Evolutionary conservation across 2,888 invertebrate species (phyloP).

Genomic region (Taphrorychus bicolor): DNA sequence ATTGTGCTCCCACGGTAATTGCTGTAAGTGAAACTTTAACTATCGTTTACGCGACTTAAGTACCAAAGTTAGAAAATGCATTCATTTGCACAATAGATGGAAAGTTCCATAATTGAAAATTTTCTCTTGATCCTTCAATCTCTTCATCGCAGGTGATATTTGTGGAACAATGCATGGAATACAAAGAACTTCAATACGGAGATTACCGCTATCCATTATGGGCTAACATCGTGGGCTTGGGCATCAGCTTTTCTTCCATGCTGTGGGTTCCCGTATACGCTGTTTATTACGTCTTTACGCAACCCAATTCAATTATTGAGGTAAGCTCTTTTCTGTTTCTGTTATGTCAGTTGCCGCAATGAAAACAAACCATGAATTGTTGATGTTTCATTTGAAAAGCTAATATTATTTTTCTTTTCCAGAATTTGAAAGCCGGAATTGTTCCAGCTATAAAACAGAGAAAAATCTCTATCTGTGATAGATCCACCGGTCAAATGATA

Average conservation of each 20-base stretch:
- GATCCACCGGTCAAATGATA: constrained; percentile 60
- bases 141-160: constrained; percentile 64
- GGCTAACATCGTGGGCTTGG: constrained; percentile 68
- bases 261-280: constrained; percentile 70
- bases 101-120: too few relatives aligned
- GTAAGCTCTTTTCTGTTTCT: too few relatives aligned
- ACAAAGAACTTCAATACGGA: constrained; percentile 67
- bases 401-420: constrained; percentile 44
- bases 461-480: constrained; percentile 60
- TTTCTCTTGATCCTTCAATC: not conserved
- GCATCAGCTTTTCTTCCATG: constrained; percentile 70
- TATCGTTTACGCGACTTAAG: too few relatives aligned
- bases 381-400: too few relatives aligned
- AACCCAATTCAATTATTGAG: constrained; percentile 64
- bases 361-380: too few relatives aligned
- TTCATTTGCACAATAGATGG: too few relatives aligned
- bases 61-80: too few relatives aligned
- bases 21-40: constrained; percentile 63
- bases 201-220: constrained; percentile 67
- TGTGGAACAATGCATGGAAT: constrained; percentile 67
- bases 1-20: constrained; percentile 67
- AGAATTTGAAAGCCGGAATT: constrained; percentile 63
- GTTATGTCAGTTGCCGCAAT: too few relatives aligned
- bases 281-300: constrained; percentile 64
- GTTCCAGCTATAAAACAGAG: constrained; percentile 61